Evolutionary conservation across 1,140 invertebrate species (phyloP).

Genomic region (Melitaea cinxia): DNA sequence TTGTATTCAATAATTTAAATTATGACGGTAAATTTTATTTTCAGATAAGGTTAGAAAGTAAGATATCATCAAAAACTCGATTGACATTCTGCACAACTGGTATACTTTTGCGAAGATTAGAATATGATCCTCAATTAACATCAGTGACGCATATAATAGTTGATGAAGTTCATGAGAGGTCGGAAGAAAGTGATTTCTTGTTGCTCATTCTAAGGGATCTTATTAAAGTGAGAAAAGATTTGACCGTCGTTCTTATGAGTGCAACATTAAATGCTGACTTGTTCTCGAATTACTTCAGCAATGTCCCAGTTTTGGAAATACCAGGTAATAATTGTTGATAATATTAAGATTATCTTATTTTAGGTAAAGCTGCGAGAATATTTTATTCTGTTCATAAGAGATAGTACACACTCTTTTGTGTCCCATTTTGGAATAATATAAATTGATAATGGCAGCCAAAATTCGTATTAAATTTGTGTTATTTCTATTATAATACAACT

Average conservation of each 20-base stretch:
- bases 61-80: slow-evolving; percentile 89
- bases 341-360: neutral
- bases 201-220: slow-evolving; percentile 90
- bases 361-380: no score
- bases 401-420: no score
- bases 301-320: slow-evolving; percentile 87
- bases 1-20: no score
- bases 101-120: slow-evolving; percentile 91
- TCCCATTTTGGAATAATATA: no score
- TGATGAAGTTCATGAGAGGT: slow-evolving; percentile 96
- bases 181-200: slow-evolving; percentile 93
- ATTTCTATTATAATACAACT: no score
- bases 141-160: slow-evolving; percentile 90
- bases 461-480: no score
- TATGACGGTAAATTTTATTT: no score
- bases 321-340: slow-evolving; percentile 80
- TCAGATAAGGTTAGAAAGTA: slow-evolving; percentile 85
- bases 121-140: slow-evolving; percentile 87
- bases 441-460: no score
- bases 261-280: slow-evolving; percentile 91
- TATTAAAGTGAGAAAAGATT: slow-evolving; percentile 85
- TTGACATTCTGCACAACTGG: slow-evolving; percentile 95
- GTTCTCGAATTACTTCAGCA: slow-evolving; percentile 90
- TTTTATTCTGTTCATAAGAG: no score
- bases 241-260: slow-evolving; percentile 94